Percentiles rank a stretch among this genome's conserved stretches.
Conservation (phyloP, 2,888 invertebrate genomes). For the Mechanitis messenoides region DNA sequence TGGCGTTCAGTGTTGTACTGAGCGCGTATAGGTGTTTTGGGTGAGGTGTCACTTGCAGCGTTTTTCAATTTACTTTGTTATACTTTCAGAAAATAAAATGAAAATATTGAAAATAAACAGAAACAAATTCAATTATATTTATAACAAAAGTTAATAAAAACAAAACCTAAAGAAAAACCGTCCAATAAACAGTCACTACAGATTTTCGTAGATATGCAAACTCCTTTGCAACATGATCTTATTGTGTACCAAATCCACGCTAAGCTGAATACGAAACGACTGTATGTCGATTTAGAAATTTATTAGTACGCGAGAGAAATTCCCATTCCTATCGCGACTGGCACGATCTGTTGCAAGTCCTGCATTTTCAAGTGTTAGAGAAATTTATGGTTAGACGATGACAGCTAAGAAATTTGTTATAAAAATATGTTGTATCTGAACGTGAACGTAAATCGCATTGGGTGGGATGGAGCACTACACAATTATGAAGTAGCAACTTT, state of each 20-base stretch:
- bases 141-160: conserved; percentile 23
- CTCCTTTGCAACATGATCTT: conserved; percentile 72
- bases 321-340: conserved; percentile 59
- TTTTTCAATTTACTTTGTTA: neutral
- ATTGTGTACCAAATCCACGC: conserved; percentile 64
- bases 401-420: conserved; percentile 31
- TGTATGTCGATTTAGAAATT: conserved; percentile 72
- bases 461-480: neutral
- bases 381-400: conserved; percentile 33
- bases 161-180: conserved; percentile 23
- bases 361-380: conserved; percentile 46
- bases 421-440: conserved; percentile 23
- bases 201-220: conserved; percentile 68
- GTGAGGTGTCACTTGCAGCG: conserved; percentile 40
- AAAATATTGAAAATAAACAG: too few relatives aligned
- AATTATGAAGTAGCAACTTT: neutral
- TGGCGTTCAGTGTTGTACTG: conserved; percentile 58
- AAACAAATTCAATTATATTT: conserved; percentile 10
- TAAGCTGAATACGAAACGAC: conserved; percentile 65
- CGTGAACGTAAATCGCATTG: neutral
- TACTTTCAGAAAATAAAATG: neutral
- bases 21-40: conserved; percentile 48
- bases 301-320: conserved; percentile 60
- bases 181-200: conserved; percentile 27
- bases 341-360: conserved; percentile 52